phyloP scores from a whole-genome alignment of 2,888 invertebrate species.

The Cecidostiba fungosa region DNA sequence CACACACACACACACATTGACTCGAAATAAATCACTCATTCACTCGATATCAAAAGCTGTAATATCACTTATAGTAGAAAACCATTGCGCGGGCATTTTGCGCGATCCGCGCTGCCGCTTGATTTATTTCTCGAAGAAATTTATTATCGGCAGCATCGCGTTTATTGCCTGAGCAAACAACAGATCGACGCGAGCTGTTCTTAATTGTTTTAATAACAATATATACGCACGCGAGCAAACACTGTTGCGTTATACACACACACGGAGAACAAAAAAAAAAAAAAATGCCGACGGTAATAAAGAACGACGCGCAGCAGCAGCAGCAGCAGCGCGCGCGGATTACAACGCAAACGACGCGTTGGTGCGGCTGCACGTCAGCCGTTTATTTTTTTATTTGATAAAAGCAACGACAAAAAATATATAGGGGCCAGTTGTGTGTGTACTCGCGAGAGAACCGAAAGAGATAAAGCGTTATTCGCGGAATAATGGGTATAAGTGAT shows the following conservation, averaged over 20 bases:
- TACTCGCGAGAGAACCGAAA: constrained; percentile 21
- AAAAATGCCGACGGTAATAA: constrained; percentile 11
- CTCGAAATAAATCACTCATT: constrained; percentile 60
- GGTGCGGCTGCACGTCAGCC: constrained; percentile 9
- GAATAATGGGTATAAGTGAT: constrained; percentile 35
- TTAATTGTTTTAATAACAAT: constrained; percentile 1
- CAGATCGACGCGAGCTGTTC: not conserved
- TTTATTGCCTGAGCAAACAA: constrained; percentile 1
- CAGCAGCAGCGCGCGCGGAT: not conserved
- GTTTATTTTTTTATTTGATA: not conserved
- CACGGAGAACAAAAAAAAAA: not conserved
- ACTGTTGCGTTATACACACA: not conserved
- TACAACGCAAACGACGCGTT: constrained; percentile 46
- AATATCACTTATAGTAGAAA: constrained; percentile 58
- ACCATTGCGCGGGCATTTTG: constrained; percentile 22
- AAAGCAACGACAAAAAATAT: not conserved
- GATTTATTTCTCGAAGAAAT: constrained; percentile 45
- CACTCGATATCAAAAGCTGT: constrained; percentile 54
- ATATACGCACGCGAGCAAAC: not conserved
- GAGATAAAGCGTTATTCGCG: constrained; percentile 55
- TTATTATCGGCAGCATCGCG: not conserved
- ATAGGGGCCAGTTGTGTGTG: constrained; percentile 16
- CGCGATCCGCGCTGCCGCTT: not conserved
- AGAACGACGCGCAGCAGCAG: not conserved
- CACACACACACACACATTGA: not conserved